A percentile compares a stretch with the other conserved stretches of the same genome.
Conservation (phyloP, 2,113 vertebrate genomes). For the Motacilla alba region DNA sequence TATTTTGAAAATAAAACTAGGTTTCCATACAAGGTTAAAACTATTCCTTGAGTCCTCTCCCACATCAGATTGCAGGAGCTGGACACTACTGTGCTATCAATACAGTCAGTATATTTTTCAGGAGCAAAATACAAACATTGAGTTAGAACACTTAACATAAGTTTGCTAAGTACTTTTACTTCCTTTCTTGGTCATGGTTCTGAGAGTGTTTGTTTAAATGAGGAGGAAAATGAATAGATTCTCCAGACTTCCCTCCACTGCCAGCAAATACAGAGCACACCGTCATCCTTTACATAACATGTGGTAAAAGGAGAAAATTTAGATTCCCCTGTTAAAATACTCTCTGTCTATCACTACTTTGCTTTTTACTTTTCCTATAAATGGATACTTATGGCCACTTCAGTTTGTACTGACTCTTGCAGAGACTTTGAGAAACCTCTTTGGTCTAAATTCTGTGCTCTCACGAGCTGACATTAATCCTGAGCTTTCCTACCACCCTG, state of each 20-base stretch:
- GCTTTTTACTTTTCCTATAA: background rate
- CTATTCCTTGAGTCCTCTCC: background rate
- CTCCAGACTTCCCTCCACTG: conserved; percentile 20
- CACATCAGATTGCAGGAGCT: background rate
- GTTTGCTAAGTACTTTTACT: conserved; percentile 44
- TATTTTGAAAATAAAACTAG: conserved; percentile 47
- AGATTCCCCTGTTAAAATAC: background rate
- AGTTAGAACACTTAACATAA: conserved; percentile 50
- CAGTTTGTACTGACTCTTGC: background rate
- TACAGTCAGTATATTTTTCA: conserved; percentile 49
- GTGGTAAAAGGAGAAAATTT: background rate
- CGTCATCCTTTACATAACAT: background rate
- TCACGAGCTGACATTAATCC: background rate
- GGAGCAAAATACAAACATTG: conserved; percentile 46
- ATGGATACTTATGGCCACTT: background rate
- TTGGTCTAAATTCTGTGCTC: background rate
- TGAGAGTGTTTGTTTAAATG: conserved; percentile 53
- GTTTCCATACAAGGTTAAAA: conserved; percentile 52
- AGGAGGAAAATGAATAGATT: conserved; percentile 47
- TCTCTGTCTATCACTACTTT: background rate
- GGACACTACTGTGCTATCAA: conserved; percentile 2
- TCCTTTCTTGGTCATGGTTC: conserved; percentile 60
- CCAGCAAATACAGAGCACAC: background rate
- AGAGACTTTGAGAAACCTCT: background rate
- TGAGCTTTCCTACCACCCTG: background rate